These are phyloP conservation scores for Synanceia verrucosa DNA, from an alignment of 2,797 vertebrate genomes.

Conservation along the genomic window DNA sequence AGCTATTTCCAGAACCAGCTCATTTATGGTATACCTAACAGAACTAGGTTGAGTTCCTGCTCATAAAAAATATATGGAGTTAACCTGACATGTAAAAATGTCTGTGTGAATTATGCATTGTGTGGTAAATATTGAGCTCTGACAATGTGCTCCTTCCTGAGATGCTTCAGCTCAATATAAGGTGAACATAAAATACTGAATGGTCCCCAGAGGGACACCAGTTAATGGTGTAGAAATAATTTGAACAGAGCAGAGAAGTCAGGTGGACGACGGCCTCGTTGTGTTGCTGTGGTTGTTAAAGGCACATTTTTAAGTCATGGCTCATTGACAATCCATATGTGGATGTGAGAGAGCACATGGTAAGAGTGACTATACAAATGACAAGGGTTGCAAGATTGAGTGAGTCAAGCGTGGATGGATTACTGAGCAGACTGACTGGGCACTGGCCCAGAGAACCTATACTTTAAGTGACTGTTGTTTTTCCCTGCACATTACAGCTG, in stretches of 20 bases:
- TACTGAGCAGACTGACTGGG: neutral
- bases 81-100: conserved; percentile 68
- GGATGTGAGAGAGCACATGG: conserved; percentile 13
- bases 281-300: conserved; percentile 31
- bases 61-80: conserved; percentile 67
- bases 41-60: conserved; percentile 40
- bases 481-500: neutral
- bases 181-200: conserved; percentile 30
- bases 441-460: neutral
- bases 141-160: conserved; percentile 18
- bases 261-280: neutral
- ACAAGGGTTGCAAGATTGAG: conserved; percentile 12
- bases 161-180: conserved; percentile 42
- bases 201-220: conserved; percentile 6
- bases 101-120: conserved; percentile 73
- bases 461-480: neutral
- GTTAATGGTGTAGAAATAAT: conserved; percentile 32
- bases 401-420: neutral
- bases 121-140: conserved; percentile 66
- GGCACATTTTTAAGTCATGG: conserved; percentile 45
- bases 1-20: conserved; percentile 4
- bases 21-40: conserved; percentile 2
- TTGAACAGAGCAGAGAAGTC: neutral
- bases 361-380: conserved; percentile 16
- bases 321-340: conserved; percentile 58